Evolutionary conservation across 2,888 invertebrate species (phyloP).

Genomic region (Germaria angustata): DNA sequence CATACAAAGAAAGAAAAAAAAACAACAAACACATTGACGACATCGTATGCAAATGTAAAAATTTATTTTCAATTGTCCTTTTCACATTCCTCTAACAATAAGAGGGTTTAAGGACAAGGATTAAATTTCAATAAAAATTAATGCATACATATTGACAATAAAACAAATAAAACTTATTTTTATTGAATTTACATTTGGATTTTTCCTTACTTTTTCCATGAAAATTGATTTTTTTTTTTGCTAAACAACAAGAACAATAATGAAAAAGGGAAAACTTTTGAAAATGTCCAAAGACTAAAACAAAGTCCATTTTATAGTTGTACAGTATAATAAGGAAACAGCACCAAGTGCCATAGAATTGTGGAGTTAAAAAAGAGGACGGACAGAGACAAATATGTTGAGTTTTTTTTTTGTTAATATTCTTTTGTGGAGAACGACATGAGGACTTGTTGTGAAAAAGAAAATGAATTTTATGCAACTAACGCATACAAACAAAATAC

Average conservation of each 20-base stretch:
- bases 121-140: slow-evolving; percentile 63
- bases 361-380: not conserved
- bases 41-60: slow-evolving; percentile 5
- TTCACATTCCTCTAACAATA: not conserved
- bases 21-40: not conserved
- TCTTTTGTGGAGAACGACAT: slow-evolving; percentile 22
- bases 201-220: not conserved
- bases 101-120: slow-evolving; percentile 25
- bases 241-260: slow-evolving; percentile 4
- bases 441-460: not conserved
- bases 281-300: slow-evolving; percentile 53
- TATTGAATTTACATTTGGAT: slow-evolving; percentile 48
- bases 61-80: slow-evolving; percentile 12
- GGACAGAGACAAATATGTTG: slow-evolving; percentile 27
- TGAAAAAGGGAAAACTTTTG: slow-evolving; percentile 31
- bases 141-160: slow-evolving; percentile 22
- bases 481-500: slow-evolving; percentile 48
- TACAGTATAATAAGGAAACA: slow-evolving; percentile 37
- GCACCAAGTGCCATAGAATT: slow-evolving; percentile 23
- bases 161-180: slow-evolving; percentile 30
- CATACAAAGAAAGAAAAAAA: not conserved
- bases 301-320: slow-evolving; percentile 53
- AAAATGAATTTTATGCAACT: slow-evolving; percentile 6
- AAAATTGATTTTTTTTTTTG: slow-evolving; percentile 21
- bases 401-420: slow-evolving; percentile 8